Conservation (phyloP, 1,140 invertebrate genomes). For the Lethrus apterus region DNA sequence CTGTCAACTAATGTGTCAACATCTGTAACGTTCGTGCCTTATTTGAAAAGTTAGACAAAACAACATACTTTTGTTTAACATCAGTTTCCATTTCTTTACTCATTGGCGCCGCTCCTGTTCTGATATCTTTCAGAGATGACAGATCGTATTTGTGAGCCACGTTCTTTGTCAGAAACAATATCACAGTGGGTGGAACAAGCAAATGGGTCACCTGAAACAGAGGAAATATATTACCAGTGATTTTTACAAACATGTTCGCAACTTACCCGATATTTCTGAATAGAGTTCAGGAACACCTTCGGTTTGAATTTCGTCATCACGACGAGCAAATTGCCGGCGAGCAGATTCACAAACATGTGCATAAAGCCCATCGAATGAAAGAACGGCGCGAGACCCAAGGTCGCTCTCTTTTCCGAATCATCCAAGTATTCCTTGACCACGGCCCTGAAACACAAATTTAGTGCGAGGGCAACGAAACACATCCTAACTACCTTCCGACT, state of each 20-base stretch:
- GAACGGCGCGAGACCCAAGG: conserved; percentile 37
- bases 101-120: conserved; percentile 47
- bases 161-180: conserved; percentile 36
- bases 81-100: conserved; percentile 36
- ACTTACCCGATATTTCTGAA: conserved; percentile 33
- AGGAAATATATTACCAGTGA: not conserved
- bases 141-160: conserved; percentile 39
- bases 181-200: conserved; percentile 34
- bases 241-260: not conserved
- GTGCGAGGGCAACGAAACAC: not conserved
- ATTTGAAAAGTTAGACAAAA: too few species aligned
- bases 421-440: conserved; percentile 2
- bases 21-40: too few species aligned
- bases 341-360: conserved; percentile 35
- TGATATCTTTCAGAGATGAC: conserved; percentile 41
- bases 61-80: conserved; percentile 15
- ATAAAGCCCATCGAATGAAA: conserved; percentile 41
- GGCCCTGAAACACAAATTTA: not conserved
- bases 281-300: conserved; percentile 32
- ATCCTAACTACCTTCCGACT: conserved; percentile 10
- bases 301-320: conserved; percentile 34
- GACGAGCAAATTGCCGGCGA: conserved; percentile 33
- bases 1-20: too few species aligned
- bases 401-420: not conserved
- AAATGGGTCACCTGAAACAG: conserved; percentile 30